Conservation (phyloP, 2,113 vertebrate genomes). For the Gasterosteus nipponicus region DNA sequence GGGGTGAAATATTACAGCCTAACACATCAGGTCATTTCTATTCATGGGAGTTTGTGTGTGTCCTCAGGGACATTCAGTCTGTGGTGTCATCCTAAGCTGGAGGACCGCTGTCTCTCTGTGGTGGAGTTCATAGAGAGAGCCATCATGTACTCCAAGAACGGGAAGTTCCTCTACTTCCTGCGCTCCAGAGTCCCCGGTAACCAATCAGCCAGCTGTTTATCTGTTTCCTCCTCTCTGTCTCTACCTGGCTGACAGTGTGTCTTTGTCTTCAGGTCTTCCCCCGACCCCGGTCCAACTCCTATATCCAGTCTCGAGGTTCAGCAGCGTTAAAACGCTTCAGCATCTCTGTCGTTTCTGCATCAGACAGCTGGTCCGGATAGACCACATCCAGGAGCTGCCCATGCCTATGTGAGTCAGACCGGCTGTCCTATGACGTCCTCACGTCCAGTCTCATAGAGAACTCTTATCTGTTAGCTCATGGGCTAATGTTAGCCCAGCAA, state of each 20-base stretch:
- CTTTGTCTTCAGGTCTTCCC: conserved; percentile 79
- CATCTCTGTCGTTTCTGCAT: conserved; percentile 97
- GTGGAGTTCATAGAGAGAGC: conserved; percentile 97
- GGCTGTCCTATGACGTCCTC: too few relatives aligned
- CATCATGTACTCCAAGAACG: conserved; percentile 98
- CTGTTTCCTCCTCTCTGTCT: not conserved
- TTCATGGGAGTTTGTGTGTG: not conserved
- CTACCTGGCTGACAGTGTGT: not conserved
- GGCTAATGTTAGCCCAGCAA: too few relatives aligned
- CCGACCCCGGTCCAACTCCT: conserved; percentile 91
- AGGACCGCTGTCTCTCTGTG: conserved; percentile 97
- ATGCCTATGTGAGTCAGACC: conserved; percentile 81
- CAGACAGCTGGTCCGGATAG: conserved; percentile 92
- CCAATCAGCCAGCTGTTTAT: not conserved
- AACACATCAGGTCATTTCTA: too few relatives aligned
- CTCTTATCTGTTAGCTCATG: too few relatives aligned
- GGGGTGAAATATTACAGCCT: too few relatives aligned
- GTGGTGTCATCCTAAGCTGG: conserved; percentile 98
- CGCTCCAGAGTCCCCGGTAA: conserved; percentile 94
- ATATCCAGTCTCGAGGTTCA: conserved; percentile 92
- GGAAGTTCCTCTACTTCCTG: conserved; percentile 97
- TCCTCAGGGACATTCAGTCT: conserved; percentile 93
- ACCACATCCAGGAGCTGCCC: conserved; percentile 96
- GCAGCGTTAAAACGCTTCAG: conserved; percentile 93
- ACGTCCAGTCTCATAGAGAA: too few relatives aligned